A percentile compares a stretch with the other conserved stretches of the same genome.
phyloP scores from a whole-genome alignment of 2,888 invertebrate genomes.

The Ormyrus pomaceus region DNA sequence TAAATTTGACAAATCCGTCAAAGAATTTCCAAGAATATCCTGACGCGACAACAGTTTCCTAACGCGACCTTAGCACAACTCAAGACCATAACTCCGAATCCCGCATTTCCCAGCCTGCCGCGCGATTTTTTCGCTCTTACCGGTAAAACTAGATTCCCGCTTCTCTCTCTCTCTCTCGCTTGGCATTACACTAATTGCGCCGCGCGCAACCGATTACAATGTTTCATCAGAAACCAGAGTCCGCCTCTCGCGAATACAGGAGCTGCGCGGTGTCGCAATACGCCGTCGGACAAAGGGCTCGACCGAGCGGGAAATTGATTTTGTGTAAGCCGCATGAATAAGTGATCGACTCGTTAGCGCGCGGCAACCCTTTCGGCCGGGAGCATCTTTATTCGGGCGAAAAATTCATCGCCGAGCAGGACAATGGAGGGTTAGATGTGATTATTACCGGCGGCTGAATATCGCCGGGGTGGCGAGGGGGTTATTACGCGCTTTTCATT shows the following conservation, averaged over 20 bases:
- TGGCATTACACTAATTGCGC: too few species aligned
- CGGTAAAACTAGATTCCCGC: too few species aligned
- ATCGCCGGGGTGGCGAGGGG: too few species aligned
- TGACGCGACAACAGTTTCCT: too few species aligned
- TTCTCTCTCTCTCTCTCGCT: too few species aligned
- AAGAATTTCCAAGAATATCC: too few species aligned
- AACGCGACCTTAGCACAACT: too few species aligned
- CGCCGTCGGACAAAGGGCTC: conserved; percentile 41
- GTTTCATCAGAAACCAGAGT: conserved; percentile 27
- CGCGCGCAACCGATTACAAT: conserved; percentile 2
- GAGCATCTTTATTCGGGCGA: conserved; percentile 33
- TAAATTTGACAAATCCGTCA: too few species aligned
- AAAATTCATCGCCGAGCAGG: conserved; percentile 16
- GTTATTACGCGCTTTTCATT: too few species aligned
- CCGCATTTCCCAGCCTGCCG: too few species aligned
- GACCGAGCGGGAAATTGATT: conserved; percentile 49
- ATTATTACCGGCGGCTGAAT: neutral
- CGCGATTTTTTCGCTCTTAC: too few species aligned
- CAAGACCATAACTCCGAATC: too few species aligned
- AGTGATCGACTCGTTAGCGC: conserved; percentile 44
- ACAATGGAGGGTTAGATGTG: conserved; percentile 25
- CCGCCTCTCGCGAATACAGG: neutral
- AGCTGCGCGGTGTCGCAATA: neutral
- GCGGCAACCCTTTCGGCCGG: conserved; percentile 15
- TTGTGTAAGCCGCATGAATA: conserved; percentile 44